Evolutionary conservation across 1,140 invertebrate genomes (phyloP), one percentile per base, ranked within the genome.

Genomic region (Euglossa dilemma): DNA sequence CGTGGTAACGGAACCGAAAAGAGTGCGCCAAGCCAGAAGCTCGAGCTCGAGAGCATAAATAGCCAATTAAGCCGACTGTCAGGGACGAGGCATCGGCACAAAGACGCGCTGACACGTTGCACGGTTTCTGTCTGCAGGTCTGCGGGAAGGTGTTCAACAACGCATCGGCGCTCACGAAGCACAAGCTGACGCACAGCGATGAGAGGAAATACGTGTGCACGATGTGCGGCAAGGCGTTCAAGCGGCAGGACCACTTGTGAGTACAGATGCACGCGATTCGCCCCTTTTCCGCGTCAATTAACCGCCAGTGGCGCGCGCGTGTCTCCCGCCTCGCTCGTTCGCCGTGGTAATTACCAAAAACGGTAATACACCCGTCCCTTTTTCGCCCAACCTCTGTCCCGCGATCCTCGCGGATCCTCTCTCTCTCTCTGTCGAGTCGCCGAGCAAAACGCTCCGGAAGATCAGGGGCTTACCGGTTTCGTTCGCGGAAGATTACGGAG

Each of bases 221-320:
- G 89, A 97, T 99, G 93, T 99, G 99, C 94, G 97, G 97, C 76
- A 99, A 99, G 95, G 98, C 98, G 87, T 99, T 99, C 95, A 99
- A 99, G 95, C 96, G 98, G 93, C 98, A 99, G 95, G 99, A 99
- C 95, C 99, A 99, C 95, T 96, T 99, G 98, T 99, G 95, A 98
- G 98, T 98, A 92, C 63, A 91, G 82, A 91, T 81, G 25, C 54
- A 69, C 61, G 59, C 20, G 54, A 45, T 77, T 57, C 64, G 23
- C 43, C 74, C 66, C 56, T 61, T 77, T 83, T 71, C 73, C 47
- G 66, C 47, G 56, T 61, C 74, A 66, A 78, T 83, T 78, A 70
- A 54, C 45, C 61, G 20, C 18, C 52, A 52, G 52, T 61, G 23
- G 7, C 36, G 28, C 36, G 28, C 36, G 36, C 45, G 47, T 20